Evolutionary conservation across 1,140 invertebrate species (phyloP).

Genomic region (Lordiphosa clarofinis): DNA sequence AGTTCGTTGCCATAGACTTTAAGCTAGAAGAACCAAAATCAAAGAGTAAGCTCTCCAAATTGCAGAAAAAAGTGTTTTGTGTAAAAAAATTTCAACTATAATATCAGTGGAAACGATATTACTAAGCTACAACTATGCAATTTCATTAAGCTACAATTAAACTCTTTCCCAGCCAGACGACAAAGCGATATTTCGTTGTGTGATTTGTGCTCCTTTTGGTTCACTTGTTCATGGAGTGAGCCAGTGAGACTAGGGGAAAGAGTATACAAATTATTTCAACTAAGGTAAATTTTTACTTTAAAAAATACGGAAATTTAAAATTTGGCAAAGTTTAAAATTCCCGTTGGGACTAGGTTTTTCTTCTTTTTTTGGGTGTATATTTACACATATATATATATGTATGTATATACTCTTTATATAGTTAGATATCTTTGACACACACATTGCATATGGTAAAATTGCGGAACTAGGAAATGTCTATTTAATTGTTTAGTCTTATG

Average conservation of each 20-base stretch:
- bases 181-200: no score
- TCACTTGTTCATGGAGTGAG: not conserved
- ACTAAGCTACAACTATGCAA: constrained; percentile 23
- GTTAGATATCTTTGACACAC: constrained; percentile 54
- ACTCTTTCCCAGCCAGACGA: constrained; percentile 14
- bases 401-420: constrained; percentile 32
- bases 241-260: no score
- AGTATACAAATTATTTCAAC: constrained; percentile 21
- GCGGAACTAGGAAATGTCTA: constrained; percentile 20
- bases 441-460: constrained; percentile 38
- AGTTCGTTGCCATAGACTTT: constrained; percentile 54
- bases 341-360: constrained; percentile 43
- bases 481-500: constrained; percentile 49
- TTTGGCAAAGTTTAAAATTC: constrained; percentile 54
- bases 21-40: constrained; percentile 53
- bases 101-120: constrained; percentile 17
- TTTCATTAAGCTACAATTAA: constrained; percentile 32
- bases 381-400: constrained; percentile 16
- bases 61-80: constrained; percentile 23
- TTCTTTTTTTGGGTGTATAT: constrained; percentile 33
- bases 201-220: not conserved
- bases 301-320: constrained; percentile 1
- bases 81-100: constrained; percentile 29
- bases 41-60: constrained; percentile 57
- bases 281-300: constrained; percentile 14